Conservation (phyloP, 1,140 invertebrate species). For the Drosophila mauritiana region DNA sequence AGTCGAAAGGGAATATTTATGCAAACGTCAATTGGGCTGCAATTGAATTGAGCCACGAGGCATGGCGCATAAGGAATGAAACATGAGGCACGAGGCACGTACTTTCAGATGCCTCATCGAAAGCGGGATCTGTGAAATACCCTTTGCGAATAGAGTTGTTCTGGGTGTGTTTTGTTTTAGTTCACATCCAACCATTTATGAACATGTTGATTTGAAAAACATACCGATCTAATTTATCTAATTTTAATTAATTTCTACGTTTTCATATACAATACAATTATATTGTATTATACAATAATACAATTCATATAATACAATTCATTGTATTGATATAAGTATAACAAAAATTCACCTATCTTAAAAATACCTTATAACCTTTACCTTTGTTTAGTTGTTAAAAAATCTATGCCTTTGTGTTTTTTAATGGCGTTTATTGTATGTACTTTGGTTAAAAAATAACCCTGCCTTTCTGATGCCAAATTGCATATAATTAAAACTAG, state of each 20-base stretch:
- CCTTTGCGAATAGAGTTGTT: not conserved
- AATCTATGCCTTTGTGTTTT: not conserved
- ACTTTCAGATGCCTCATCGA: slow-evolving; percentile 29
- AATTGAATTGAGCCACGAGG: slow-evolving; percentile 70
- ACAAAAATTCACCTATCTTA: too few species aligned
- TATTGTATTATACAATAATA: too few species aligned
- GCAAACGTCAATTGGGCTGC: slow-evolving; percentile 74
- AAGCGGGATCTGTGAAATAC: slow-evolving; percentile 15
- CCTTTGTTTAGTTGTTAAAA: too few species aligned
- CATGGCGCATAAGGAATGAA: slow-evolving; percentile 45
- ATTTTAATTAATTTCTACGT: not conserved
- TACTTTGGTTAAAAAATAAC: not conserved
- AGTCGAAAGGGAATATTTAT: slow-evolving; percentile 64
- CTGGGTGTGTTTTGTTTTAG: not conserved
- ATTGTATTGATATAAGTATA: too few species aligned
- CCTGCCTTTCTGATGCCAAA: not conserved
- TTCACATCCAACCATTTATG: not conserved
- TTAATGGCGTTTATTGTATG: not conserved
- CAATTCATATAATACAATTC: too few species aligned
- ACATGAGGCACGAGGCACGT: slow-evolving; percentile 45
- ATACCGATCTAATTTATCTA: too few species aligned
- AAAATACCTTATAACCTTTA: too few species aligned
- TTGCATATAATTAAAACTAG: not conserved
- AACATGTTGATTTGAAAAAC: not conserved
- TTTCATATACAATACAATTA: too few species aligned